A percentile compares a stretch with the other conserved stretches of the same genome.
These are phyloP conservation scores for Chelonus insularis DNA, from an alignment of 1,140 invertebrate species.

Conservation along the genomic window DNA sequence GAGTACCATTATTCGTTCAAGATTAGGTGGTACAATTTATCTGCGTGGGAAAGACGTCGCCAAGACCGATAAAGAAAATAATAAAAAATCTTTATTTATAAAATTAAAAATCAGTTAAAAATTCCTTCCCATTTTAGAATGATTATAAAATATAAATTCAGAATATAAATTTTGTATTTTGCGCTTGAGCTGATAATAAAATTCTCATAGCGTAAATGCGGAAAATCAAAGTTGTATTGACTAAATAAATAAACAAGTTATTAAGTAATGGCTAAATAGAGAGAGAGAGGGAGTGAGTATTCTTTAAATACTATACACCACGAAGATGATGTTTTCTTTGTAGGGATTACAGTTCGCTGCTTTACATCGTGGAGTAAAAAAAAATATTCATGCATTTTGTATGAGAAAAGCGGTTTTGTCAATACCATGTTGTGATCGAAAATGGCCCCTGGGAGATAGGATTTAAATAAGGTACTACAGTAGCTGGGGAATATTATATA, in stretches of 20 bases:
- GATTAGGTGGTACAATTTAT: constrained; percentile 29
- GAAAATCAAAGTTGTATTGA: constrained; percentile 3
- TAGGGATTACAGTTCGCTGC: constrained; percentile 29
- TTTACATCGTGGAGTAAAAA: constrained; percentile 28
- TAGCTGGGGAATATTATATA: constrained; percentile 35
- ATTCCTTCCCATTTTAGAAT: too few relatives aligned
- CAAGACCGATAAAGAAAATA: constrained; percentile 15
- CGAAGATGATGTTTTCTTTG: constrained; percentile 14
- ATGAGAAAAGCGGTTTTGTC: constrained; percentile 49
- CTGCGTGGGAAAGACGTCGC: constrained; percentile 8
- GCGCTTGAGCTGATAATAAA: neutral
- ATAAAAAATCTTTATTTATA: neutral
- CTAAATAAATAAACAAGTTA: neutral
- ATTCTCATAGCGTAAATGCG: constrained; percentile 1
- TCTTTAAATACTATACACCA: too few relatives aligned
- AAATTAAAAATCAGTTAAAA: too few relatives aligned
- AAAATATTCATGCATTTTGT: constrained; percentile 46
- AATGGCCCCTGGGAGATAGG: constrained; percentile 48
- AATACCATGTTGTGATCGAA: constrained; percentile 51
- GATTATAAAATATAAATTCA: neutral
- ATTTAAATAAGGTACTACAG: constrained; percentile 48
- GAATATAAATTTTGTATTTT: constrained; percentile 17
- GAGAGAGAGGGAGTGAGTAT: neutral
- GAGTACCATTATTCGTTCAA: constrained; percentile 35
- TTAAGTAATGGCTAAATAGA: neutral